Evolutionary conservation across 2,888 invertebrate genomes (phyloP), one percentile per base, ranked within the genome.

Genomic region (Gastracanthus pulcherrimus): DNA sequence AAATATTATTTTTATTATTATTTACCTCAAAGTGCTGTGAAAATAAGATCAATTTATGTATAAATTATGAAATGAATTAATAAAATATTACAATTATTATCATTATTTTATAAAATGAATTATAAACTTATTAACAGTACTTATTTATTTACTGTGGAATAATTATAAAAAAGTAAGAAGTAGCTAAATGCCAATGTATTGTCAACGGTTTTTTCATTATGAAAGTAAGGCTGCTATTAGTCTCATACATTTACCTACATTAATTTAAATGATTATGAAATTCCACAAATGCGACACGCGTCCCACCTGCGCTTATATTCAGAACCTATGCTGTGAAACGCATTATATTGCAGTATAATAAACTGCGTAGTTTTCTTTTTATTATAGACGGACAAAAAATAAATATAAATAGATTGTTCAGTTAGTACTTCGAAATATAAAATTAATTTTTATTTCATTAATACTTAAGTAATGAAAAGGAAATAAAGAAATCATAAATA

Each of bases 181-280:
- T n/a, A n/a, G n/a, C n/a, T n/a, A n/a, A n/a, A n/a, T n/a, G n/a
- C n/a, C n/a, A n/a, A n/a, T n/a, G n/a, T n/a, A n/a, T n/a, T n/a
- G n/a, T n/a, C n/a, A n/a, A n/a, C n/a, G n/a, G 7, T 51, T 51
- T 51, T 51, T 51, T 51, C 51, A 51, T 51, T 51, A 51, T 6
- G 51, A 51, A 51, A 51, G n/a, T n/a, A 51, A 51, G 19, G 23
- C 16, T 19, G 51, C 51, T 2, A 19, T 23, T 7, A 23, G 51
- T 19, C 51, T 7, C 19, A 23, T 51, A 19, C 23, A n/a, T 51
- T 5, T 51, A 5, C 5, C 19, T 19, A 6, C 23, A 51, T 51
- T 51, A 51, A 51, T 23, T n/a, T 51, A 51, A 51, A 51, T 51
- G 51, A 51, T 51, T 51, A 51, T 51, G 51, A 23, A 51, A 51